Base-by-base conservation (phyloP, 2,113 vertebrate genomes). In the Cyanoliseus patagonus region DNA sequence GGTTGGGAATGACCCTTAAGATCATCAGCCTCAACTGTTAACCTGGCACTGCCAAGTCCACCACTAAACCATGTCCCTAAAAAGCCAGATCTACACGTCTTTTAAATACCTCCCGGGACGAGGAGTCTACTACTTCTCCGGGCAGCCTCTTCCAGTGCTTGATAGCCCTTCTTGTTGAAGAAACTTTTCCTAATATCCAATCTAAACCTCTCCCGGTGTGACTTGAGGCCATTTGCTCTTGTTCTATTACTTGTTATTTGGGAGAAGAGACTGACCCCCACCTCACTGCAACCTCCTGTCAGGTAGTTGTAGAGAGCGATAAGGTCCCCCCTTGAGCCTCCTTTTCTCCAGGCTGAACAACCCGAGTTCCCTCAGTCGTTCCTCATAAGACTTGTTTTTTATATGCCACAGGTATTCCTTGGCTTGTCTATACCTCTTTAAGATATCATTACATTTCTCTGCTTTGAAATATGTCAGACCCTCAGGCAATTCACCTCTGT, bases 391-490 rank as follows among this genome's bases (percentile, higher is more conserved):
- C 18, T 22, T 23, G 19, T 61, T 73, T 28, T 79, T n/a, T 46
- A 39, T 67, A 91, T 42, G 53, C 85, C 51, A 88, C 91, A 94
- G 95, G 92, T 95, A 96, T 94, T 96, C 92, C 75, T 86, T 47
- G 72, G 93, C 93, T 31, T 87, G 88, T 93, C 96, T 96, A 24
- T 91, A 74, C 79, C 87, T 88, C 96, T 96, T 93, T 86, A 86
- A 95, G 96, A 93, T 88, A 96, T 83, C 97, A 96, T 97, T 98
- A 97, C 89, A 77, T 74, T 97, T 95, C 83, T 93, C 22, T 66
- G 66, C 93, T 90, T 93, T 94, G 92, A 98, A 98, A 97, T 96
- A 97, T 95, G 97, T 57, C 90, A 95, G 81, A 67, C 67, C 97
- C 96, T 95, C 31, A 17, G 97, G 97, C 96, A 86, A 47, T 83